Conservation (phyloP, 1,140 invertebrate genomes). For the Zeugodacus cucurbitae region DNA sequence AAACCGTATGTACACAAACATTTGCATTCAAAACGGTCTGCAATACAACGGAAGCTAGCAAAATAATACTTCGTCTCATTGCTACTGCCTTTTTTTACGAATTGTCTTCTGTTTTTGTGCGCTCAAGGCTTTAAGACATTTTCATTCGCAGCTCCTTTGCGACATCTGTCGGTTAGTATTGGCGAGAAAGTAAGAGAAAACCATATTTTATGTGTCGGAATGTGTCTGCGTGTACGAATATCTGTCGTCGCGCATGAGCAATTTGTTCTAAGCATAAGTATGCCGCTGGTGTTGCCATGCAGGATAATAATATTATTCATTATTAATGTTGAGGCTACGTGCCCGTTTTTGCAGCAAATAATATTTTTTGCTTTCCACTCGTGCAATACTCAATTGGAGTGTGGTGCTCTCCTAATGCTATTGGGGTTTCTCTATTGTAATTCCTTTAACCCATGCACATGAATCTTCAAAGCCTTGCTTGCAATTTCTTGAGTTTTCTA, state of each 20-base stretch:
- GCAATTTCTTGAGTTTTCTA: too few relatives aligned
- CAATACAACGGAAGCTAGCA: too few relatives aligned
- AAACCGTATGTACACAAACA: too few relatives aligned
- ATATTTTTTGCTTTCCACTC: neutral
- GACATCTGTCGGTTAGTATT: neutral
- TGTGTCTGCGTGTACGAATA: neutral
- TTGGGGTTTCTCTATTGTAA: neutral
- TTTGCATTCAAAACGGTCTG: too few relatives aligned
- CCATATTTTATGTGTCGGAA: neutral
- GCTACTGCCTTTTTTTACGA: too few relatives aligned
- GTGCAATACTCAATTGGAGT: neutral
- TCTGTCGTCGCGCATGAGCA: neutral
- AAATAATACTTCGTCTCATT: too few relatives aligned
- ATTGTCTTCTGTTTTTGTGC: too few relatives aligned
- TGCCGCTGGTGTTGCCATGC: neutral
- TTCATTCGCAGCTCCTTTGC: neutral
- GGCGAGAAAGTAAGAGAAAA: too few relatives aligned
- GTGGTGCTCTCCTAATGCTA: neutral
- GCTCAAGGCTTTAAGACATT: neutral
- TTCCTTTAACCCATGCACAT: too few relatives aligned
- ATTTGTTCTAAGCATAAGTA: neutral
- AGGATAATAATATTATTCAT: neutral
- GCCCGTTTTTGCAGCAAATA: neutral
- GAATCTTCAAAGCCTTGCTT: too few relatives aligned
- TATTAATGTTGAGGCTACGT: neutral